phyloP scores from a whole-genome alignment of 2,888 invertebrate genomes.

The Podotricha telesiphe region DNA sequence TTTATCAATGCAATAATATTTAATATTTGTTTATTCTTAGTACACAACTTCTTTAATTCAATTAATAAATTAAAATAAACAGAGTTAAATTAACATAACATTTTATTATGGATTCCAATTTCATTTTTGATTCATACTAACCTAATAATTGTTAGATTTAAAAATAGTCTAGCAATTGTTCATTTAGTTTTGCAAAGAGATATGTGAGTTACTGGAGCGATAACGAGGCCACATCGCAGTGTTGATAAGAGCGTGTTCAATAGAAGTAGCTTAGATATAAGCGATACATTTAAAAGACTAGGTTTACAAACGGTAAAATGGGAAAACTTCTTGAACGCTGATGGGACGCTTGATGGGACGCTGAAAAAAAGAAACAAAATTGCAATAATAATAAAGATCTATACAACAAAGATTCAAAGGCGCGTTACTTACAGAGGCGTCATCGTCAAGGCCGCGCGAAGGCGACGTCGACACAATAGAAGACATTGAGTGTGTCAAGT shows the following conservation, averaged over 20 bases:
- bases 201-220: constrained; percentile 38
- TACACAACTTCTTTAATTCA: too few species aligned
- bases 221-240: constrained; percentile 31
- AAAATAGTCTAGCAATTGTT: not conserved
- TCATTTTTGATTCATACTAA: not conserved
- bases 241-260: constrained; percentile 26
- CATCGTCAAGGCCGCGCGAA: constrained; percentile 23
- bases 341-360: too few species aligned
- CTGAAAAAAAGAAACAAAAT: not conserved
- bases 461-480: constrained; percentile 18
- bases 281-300: constrained; percentile 33
- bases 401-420: constrained; percentile 12
- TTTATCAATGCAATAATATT: not conserved
- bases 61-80: too few species aligned
- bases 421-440: constrained; percentile 19
- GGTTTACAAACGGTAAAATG: constrained; percentile 18
- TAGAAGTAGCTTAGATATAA: constrained; percentile 29
- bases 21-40: too few species aligned
- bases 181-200: constrained; percentile 33
- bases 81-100: not conserved
- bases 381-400: not conserved
- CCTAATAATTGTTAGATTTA: not conserved
- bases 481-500: constrained; percentile 24
- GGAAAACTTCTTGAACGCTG: too few species aligned
- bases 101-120: not conserved